Percentiles rank a stretch among this genome's conserved stretches.
phyloP scores from a whole-genome alignment of 2,888 invertebrate genomes.

The Megastigmus dorsalis region DNA sequence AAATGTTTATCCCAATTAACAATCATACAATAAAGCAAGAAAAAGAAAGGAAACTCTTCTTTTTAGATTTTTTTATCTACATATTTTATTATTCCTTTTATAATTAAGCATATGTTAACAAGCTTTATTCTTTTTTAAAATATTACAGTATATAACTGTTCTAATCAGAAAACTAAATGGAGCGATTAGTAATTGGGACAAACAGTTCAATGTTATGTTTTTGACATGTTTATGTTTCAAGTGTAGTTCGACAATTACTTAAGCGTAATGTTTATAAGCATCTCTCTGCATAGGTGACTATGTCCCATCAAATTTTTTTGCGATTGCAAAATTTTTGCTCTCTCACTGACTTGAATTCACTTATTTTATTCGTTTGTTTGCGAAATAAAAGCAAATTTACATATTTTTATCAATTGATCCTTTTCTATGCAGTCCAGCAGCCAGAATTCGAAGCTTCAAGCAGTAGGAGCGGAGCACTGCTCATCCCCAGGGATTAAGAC shows the following conservation, averaged over 20 bases:
- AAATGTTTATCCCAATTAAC: constrained; percentile 35
- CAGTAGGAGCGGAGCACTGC: constrained; percentile 64
- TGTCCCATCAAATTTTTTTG: constrained; percentile 33
- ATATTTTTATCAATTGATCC: constrained; percentile 13
- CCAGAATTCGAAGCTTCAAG: constrained; percentile 66
- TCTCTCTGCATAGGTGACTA: constrained; percentile 27
- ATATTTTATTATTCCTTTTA: no score
- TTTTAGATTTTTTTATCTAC: no score
- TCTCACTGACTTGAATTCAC: constrained; percentile 22
- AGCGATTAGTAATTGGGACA: constrained; percentile 34
- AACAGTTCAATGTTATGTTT: constrained; percentile 34
- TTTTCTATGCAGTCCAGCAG: constrained; percentile 57
- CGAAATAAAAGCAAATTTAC: neutral
- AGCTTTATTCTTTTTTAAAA: no score
- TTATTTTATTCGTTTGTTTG: neutral
- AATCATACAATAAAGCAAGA: no score
- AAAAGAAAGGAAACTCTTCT: no score
- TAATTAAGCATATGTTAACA: no score
- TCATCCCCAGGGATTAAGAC: constrained; percentile 69
- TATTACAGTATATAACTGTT: no score
- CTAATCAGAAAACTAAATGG: no score
- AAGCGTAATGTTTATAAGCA: constrained; percentile 39
- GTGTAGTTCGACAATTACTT: constrained; percentile 30
- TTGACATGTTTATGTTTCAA: constrained; percentile 36
- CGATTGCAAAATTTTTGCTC: constrained; percentile 42